phyloP scores from a whole-genome alignment of 2,797 vertebrate genomes.

The Pseudocheirus occidentalis region DNA sequence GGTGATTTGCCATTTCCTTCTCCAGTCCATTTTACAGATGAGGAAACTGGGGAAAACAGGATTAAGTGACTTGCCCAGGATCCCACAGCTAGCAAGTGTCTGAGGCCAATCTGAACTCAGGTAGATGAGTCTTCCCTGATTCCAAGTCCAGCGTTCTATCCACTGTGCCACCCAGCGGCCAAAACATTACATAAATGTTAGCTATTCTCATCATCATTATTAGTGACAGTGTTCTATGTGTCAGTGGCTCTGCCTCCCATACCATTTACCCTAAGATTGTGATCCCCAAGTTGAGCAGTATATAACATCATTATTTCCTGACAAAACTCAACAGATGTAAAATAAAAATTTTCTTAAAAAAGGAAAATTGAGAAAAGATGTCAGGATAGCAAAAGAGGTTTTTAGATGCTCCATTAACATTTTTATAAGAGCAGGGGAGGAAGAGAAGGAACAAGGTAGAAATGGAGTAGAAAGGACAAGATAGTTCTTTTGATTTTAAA shows the following conservation, averaged over 20 bases:
- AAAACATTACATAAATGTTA: not conserved
- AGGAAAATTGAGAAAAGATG: not conserved
- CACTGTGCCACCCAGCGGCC: not conserved
- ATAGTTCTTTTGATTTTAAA: slow-evolving; percentile 21
- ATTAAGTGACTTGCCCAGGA: not conserved
- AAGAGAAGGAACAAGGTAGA: slow-evolving; percentile 4
- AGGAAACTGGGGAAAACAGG: not conserved
- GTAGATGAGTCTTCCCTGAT: not conserved
- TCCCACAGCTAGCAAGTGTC: not conserved
- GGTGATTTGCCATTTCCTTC: not conserved
- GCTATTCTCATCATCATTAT: not conserved
- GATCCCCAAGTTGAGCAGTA: not conserved
- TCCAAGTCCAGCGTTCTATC: not conserved
- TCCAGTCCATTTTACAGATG: not conserved
- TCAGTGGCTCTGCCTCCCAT: not conserved
- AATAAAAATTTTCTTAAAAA: not conserved
- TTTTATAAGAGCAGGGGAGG: not conserved
- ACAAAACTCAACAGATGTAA: not conserved
- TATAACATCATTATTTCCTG: not conserved
- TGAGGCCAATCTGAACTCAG: not conserved
- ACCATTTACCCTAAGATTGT: not conserved
- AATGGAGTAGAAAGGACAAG: slow-evolving; percentile 4
- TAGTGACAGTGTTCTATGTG: not conserved
- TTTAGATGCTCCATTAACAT: not conserved
- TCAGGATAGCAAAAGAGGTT: not conserved